These are phyloP conservation scores for Amblyteles armatorius DNA, from an alignment of 2,888 invertebrate species.

Conservation along the genomic window DNA sequence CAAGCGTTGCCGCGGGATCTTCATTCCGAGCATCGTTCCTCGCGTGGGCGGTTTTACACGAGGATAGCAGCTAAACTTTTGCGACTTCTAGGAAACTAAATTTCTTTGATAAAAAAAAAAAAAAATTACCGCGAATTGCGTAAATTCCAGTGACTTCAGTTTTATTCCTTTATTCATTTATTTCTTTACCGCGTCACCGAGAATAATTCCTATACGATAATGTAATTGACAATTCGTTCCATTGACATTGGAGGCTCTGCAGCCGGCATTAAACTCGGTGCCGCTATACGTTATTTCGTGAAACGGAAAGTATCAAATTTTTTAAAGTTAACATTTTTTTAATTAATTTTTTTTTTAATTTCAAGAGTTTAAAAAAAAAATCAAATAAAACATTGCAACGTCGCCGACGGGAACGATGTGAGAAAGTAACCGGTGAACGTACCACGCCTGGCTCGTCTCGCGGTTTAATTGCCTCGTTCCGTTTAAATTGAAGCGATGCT, in stretches of 20 bases:
- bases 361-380: too few species aligned
- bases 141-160: conserved; percentile 1
- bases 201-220: neutral
- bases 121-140: neutral
- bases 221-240: neutral
- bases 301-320: neutral
- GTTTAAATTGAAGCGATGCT: conserved; percentile 69
- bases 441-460: conserved; percentile 40
- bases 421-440: conserved; percentile 26
- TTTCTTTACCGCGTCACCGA: neutral
- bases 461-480: conserved; percentile 68
- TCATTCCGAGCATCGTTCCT: conserved; percentile 70
- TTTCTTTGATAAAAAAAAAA: neutral
- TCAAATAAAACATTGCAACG: neutral
- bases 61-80: conserved; percentile 30
- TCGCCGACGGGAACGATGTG: conserved; percentile 21
- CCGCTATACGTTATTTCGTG: neutral
- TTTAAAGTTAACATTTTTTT: neutral
- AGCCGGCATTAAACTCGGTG: neutral
- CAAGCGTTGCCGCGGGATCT: conserved; percentile 58
- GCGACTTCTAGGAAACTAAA: conserved; percentile 15
- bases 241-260: neutral
- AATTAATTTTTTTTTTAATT: neutral
- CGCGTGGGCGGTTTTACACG: conserved; percentile 66
- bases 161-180: neutral